Base-by-base conservation (phyloP, 2,113 vertebrate genomes). In the Dipodomys stephensi region DNA sequence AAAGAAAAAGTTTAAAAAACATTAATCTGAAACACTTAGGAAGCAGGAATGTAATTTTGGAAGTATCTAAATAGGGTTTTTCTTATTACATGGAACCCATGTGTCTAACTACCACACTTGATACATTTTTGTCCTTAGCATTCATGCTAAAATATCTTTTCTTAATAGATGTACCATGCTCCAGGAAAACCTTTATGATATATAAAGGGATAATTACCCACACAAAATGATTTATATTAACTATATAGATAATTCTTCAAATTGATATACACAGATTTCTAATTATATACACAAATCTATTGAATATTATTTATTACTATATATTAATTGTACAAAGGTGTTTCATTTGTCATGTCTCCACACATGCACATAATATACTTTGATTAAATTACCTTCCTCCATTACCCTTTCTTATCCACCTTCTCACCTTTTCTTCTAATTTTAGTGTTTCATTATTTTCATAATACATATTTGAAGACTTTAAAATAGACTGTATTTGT, bases 91-190 rank as follows among this genome's bases (percentile, higher is more conserved):
- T 28, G 60, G 68, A 90, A 64, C 9, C 30, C 73, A 62, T 18
- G 2, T 35, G 22, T 81, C 72, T 90, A 27, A 69, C 79, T 78
- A 32, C 25, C 16, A 91, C 57, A 68, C 30, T 35, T 35, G 49
- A 67, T n/a, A 3, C 65, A 83, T 93, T 96, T 95, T 83, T 67
- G 69, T 93, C 85, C 95, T 91, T 79, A 92, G 74, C 20, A 87
- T 76, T 30, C 81, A 82, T 19, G n/a, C 15, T 87, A 92, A 87
- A 90, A 88, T 91, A 87, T 74, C 68, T 87, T 79, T 91, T 92
- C 94, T 93, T 93, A 91, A 96, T 87, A 91, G 69, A 83, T 81
- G 44, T 73, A 35, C 46, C 69, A 87, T 69, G 30, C 5, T 80
- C 57, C 30, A 68, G 39, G 65, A 69, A 93, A 96, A 76, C 80